Conservation (phyloP, 2,888 invertebrate genomes). For the Aquatica leii region DNA sequence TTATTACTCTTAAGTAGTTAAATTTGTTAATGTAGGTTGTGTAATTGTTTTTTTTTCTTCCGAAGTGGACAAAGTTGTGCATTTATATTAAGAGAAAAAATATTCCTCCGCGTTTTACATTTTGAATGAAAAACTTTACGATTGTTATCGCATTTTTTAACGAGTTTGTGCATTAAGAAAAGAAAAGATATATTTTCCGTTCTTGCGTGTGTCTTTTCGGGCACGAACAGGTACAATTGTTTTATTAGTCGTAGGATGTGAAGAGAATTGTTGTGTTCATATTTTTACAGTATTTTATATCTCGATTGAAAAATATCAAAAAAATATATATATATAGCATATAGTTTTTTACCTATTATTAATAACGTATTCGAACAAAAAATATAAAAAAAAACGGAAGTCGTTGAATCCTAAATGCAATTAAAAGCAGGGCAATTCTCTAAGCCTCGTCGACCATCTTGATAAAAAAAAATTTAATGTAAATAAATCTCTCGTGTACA, state of each 20-base stretch:
- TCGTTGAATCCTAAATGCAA: conserved; percentile 25
- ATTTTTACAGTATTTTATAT: conserved; percentile 63
- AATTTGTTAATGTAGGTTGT: conserved; percentile 27
- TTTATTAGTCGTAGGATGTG: conserved; percentile 39
- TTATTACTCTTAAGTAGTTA: conserved; percentile 26
- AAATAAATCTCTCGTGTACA: conserved; percentile 20
- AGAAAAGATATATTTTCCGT: conserved; percentile 10
- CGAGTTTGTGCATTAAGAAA: conserved; percentile 12
- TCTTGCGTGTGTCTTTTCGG: conserved; percentile 17
- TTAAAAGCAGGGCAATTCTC: conserved; percentile 58
- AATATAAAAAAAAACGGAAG: conserved; percentile 35
- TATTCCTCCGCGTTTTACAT: background rate
- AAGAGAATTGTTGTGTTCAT: conserved; percentile 63
- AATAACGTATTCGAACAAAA: conserved; percentile 1
- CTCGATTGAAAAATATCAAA: conserved; percentile 54
- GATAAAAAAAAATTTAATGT: conserved; percentile 22
- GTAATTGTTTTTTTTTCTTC: background rate
- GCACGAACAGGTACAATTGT: conserved; percentile 22
- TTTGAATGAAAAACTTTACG: no score
- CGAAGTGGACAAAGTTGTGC: background rate
- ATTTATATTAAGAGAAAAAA: background rate
- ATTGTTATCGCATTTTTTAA: background rate
- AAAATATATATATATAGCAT: conserved; percentile 46
- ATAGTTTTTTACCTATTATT: conserved; percentile 29
- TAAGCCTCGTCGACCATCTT: conserved; percentile 51